Base-by-base conservation (phyloP, 2,113 vertebrate species). In the Maccullochella peelii region DNA sequence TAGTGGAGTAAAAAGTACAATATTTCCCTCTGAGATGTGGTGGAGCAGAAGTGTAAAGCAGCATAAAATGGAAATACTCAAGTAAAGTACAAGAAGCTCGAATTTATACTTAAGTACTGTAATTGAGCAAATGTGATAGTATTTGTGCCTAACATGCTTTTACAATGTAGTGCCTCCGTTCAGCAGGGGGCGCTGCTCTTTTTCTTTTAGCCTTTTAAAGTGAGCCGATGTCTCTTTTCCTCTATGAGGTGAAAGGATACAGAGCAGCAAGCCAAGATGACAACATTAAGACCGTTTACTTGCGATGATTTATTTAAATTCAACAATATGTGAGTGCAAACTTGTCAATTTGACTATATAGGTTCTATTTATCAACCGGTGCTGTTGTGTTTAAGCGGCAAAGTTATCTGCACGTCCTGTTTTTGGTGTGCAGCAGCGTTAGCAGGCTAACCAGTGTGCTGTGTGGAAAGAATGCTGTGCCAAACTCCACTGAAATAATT, bases 241-340 rank as follows among this genome's bases (percentile, higher is more conserved):
- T 36, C 33, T 23, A 1, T 6, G 42, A 38, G 77, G 73, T 84
- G 36, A 85, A 58, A 76, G 82, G 49, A 40, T 25, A 70, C 44
- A 20, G 10, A 76, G 62, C 82, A 65, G 40, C 40, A 4, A 47
- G 70, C 3, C 44, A 57, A 59, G 14, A 99, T 99, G 98, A 98
- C 98, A 57, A 97, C 97, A 21, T 93, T 99, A 2, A 94, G 98
- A 52, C 96, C 97, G 0, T 99, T 99, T 82, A 98, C 96, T 3
- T 99, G 98, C 85, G 97, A 99, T 42, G 98, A 98, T 49, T 89
- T 99, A 7, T 99, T 99, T 84, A 97, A 97, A 92, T 99, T 99
- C 92, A 99, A 99, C 91, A 98, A 98, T 63, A 98, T 98, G 97
- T 99, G 91, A 98, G 97, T 93, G 11, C 0, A 8, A 3, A 20